Base-by-base conservation (phyloP, 1,140 invertebrate genomes). In the Eriocheir sinensis region DNA sequence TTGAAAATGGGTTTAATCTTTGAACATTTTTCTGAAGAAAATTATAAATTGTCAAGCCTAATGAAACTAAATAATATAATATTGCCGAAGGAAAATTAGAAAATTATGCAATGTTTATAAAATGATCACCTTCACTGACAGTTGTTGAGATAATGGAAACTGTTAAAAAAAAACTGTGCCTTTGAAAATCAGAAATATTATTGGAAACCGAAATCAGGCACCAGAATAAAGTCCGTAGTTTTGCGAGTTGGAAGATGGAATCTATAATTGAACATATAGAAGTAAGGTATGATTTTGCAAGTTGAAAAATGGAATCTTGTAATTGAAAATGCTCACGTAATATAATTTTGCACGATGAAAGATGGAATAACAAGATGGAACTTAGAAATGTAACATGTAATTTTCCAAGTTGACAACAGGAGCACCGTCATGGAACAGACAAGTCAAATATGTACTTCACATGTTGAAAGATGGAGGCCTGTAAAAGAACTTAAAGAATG, bases 11-110 rank as follows among this genome's bases (percentile, higher is more conserved):
- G 48, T n/a, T 53, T 12, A 40, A 21, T 17, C 72, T 60, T 72
- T 9, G 32, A 72, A 90, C 53, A 72, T 90, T 72, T 90, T 90
- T 90, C 89, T 32, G 89, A 53, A 90, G 72, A 27, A 90, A 40
- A 86, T 86, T 40, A 38, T 30, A n/a, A n/a, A n/a, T 72, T 72
- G 60, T 72, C 60, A 72, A 72, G 60, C 60, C 60, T n/a, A 72
- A 72, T 72, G 60, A n/a, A 72, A 72, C 12, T 12, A 72, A 12
- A 72, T n/a, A 72, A n/a, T 72, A 72, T 4, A 72, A 90, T 72
- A 44, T 90, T 72, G 12, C 41, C 72, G 41, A 90, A 30, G n/a
- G 48, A 38, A 90, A 90, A 21, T 90, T 72, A 72, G 85, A 90
- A 90, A 72, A 90, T 72, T 1, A 27, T 72, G n/a, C 60, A 72